Conservation (phyloP, 2,888 invertebrate species). For the Oithona nana region DNA sequence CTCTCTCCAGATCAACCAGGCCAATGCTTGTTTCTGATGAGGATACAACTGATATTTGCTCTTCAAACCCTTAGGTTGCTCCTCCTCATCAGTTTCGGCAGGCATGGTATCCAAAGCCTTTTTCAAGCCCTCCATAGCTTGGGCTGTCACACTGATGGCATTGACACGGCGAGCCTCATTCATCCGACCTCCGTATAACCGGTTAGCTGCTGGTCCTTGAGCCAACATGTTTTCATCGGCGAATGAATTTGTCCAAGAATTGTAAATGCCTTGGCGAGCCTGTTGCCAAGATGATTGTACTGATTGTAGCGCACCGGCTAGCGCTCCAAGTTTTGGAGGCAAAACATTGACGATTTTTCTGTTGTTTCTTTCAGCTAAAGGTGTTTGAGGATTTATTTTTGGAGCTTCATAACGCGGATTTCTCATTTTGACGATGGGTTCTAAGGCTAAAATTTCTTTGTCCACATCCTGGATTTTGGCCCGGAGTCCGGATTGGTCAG, state of each 20-base stretch:
- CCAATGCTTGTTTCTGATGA: constrained; percentile 65
- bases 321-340: too few relatives aligned
- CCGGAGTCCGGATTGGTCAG: too few relatives aligned
- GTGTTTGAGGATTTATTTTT: too few relatives aligned
- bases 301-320: too few relatives aligned
- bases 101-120: constrained; percentile 48
- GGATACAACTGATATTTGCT: constrained; percentile 32
- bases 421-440: background rate
- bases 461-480: too few relatives aligned
- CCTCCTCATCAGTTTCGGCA: constrained; percentile 35
- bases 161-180: constrained; percentile 19
- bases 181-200: constrained; percentile 18
- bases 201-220: constrained; percentile 8
- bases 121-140: constrained; percentile 50
- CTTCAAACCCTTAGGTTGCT: constrained; percentile 38
- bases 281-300: background rate
- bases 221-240: background rate
- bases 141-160: constrained; percentile 38
- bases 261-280: background rate
- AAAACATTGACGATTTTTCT: too few relatives aligned
- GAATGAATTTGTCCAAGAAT: background rate
- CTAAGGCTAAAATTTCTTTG: background rate
- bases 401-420: background rate
- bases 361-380: background rate
- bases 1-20: constrained; percentile 80